A percentile compares a stretch with the other conserved stretches of the same genome.
phyloP scores from a whole-genome alignment of 2,888 invertebrate species.

The Neoascia interrupta region DNA sequence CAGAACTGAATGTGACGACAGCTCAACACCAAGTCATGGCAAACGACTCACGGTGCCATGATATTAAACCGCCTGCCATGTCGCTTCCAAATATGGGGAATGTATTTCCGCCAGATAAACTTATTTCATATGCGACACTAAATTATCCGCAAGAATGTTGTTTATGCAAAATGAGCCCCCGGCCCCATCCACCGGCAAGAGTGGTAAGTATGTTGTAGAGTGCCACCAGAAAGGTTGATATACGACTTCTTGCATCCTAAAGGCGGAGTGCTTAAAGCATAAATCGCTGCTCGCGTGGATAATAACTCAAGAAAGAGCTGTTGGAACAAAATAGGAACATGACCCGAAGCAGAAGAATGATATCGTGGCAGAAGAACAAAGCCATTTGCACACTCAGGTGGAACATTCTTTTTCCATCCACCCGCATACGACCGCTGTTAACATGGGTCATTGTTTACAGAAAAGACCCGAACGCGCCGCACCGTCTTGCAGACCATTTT shows the following conservation, averaged over 20 bases:
- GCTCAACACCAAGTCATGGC: slow-evolving; percentile 20
- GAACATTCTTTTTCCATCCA: slow-evolving; percentile 63
- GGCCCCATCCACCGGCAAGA: slow-evolving; percentile 17
- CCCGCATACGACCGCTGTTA: slow-evolving; percentile 3
- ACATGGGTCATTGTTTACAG: slow-evolving; percentile 49
- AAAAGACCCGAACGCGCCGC: no score
- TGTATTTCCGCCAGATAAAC: slow-evolving; percentile 73
- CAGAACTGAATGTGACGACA: slow-evolving; percentile 25
- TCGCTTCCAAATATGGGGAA: slow-evolving; percentile 54
- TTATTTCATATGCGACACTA: slow-evolving; percentile 74
- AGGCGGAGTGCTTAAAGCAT: slow-evolving; percentile 66
- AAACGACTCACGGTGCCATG: slow-evolving; percentile 30
- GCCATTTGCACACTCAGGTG: slow-evolving; percentile 62
- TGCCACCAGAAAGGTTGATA: slow-evolving; percentile 63
- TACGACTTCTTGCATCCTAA: slow-evolving; percentile 60
- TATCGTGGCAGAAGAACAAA: slow-evolving; percentile 20
- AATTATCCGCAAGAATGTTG: slow-evolving; percentile 74
- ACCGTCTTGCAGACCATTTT: slow-evolving; percentile 30
- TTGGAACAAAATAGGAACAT: slow-evolving; percentile 45
- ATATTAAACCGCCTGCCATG: slow-evolving; percentile 16
- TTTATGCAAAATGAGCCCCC: slow-evolving; percentile 70
- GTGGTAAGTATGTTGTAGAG: slow-evolving; percentile 64
- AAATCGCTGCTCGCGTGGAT: slow-evolving; percentile 65
- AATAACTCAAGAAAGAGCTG: slow-evolving; percentile 65
- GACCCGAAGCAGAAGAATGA: slow-evolving; percentile 23